Conservation (phyloP, 2,888 invertebrate species). For the Margaritifera margaritifera region DNA sequence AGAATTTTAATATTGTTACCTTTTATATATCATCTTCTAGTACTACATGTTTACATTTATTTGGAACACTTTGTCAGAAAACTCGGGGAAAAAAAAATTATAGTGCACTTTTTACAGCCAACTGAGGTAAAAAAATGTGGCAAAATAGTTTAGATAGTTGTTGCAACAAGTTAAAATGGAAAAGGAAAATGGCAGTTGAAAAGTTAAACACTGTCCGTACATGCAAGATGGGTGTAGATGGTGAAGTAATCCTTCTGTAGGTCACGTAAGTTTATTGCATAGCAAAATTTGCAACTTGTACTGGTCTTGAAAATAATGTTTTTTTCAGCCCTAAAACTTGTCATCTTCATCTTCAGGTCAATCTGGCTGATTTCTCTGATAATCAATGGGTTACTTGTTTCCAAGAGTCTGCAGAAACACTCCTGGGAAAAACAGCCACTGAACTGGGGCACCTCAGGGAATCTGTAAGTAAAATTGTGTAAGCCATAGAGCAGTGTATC, state of each 20-base stretch:
- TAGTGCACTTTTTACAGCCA: too few species aligned
- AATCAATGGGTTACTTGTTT: constrained; percentile 94
- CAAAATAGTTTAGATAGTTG: neutral
- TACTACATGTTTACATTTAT: too few species aligned
- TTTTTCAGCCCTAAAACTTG: too few species aligned
- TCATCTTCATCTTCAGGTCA: constrained; percentile 78
- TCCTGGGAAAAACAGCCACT: constrained; percentile 63
- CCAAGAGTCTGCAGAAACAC: constrained; percentile 75
- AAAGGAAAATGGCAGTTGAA: neutral
- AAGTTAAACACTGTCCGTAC: neutral
- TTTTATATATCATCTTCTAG: too few species aligned
- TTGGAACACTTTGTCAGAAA: too few species aligned
- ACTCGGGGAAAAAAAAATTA: too few species aligned
- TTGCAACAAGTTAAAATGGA: neutral
- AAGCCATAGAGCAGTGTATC: neutral
- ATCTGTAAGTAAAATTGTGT: constrained; percentile 50
- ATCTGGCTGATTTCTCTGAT: constrained; percentile 89
- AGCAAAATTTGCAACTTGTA: too few species aligned
- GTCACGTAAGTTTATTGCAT: too few species aligned
- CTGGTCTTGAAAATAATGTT: too few species aligned
- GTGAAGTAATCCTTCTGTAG: too few species aligned
- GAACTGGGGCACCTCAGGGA: constrained; percentile 80
- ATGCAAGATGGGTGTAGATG: neutral
- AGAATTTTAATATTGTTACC: too few species aligned
- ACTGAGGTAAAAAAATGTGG: neutral